These are phyloP conservation scores for Coenonympha arcania DNA, from an alignment of 2,888 invertebrate species.

Conservation along the genomic window DNA sequence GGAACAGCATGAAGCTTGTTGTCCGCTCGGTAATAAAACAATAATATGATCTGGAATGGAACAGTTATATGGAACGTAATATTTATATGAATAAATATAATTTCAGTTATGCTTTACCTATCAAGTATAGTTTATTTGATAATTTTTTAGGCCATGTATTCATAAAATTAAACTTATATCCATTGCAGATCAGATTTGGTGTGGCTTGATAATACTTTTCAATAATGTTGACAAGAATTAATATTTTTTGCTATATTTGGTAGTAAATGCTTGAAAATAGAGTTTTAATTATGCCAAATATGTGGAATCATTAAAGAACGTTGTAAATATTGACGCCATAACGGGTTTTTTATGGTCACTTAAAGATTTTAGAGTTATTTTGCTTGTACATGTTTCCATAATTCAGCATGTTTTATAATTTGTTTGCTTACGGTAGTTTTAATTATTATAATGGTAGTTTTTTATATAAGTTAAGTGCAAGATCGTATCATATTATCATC, in stretches of 20 bases:
- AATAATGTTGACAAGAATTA: slow-evolving; percentile 41
- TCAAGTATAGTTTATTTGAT: too few species aligned
- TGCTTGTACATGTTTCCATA: slow-evolving; percentile 28
- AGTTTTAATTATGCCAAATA: slow-evolving; percentile 7
- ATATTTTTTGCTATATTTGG: slow-evolving; percentile 35
- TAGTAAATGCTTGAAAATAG: slow-evolving; percentile 36
- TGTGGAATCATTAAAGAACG: slow-evolving; percentile 13
- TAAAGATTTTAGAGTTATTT: slow-evolving; percentile 29
- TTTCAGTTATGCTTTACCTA: too few species aligned
- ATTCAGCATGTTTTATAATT: slow-evolving; percentile 53
- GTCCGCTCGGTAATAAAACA: slow-evolving; percentile 83
- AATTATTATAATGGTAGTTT: slow-evolving; percentile 44
- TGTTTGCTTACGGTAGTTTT: slow-evolving; percentile 55
- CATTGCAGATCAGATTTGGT: slow-evolving; percentile 51
- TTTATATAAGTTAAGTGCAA: slow-evolving; percentile 58
- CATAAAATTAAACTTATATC: slow-evolving; percentile 42
- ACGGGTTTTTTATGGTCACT: slow-evolving; percentile 16
- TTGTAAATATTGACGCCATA: slow-evolving; percentile 13
- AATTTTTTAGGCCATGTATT: too few species aligned
- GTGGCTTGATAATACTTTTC: slow-evolving; percentile 47
- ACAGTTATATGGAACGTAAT: slow-evolving; percentile 29
- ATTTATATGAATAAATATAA: too few species aligned
- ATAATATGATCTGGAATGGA: slow-evolving; percentile 35
- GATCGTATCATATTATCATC: slow-evolving; percentile 28
- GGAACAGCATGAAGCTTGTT: slow-evolving; percentile 92